Base-by-base conservation (phyloP, 2,888 invertebrate genomes). In the Sinodicranocentrus sp. region DNA sequence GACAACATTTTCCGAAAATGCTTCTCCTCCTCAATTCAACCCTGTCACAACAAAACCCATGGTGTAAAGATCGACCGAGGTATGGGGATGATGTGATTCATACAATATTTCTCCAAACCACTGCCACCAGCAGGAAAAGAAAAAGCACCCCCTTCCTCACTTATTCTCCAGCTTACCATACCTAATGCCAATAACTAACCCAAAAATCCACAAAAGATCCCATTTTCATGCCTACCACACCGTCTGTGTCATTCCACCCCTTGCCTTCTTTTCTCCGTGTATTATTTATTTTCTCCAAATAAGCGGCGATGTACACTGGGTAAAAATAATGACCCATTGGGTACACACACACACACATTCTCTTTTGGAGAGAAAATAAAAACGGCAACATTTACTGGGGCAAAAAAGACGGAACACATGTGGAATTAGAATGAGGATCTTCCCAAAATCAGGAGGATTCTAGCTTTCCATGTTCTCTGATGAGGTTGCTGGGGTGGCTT, bases 251-350 rank as follows among this genome's bases (percentile, higher is more conserved):
- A 68, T 43, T 67, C 68, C 63, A 79, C 61, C 79, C 71, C 54
- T 28, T 39, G 8, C 39, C 15, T 26, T 61, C 21, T 52, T 76
- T 48, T 63, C 48, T 43, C 61, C 39, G 28, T 57, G 25, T 73
- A n/a, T n/a, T n/a, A 80, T 80, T 80, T 80, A 80, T 73, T n/a
- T n/a, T 73, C 70, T 80, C 59, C 80, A 44, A 80, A 73, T 80
- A 65, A n/a, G 26, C 61, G 63, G 63, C 71, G n/a, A n/a, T n/a
- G n/a, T n/a, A n/a, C n/a, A n/a, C n/a, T n/a, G n/a, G n/a, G n/a
- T 13, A 68, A 68, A 44, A 70, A 71, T 79, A 79, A 72, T 72
- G 80, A 80, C 52, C 71, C 63, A 80, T 26, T 10, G 3, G 3
- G 33, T 33, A 10, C 33, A 33, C 61, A n/a, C 19, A 19, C 23